phyloP scores from a whole-genome alignment of 2,888 invertebrate genomes.

The Campoplex capitator region DNA sequence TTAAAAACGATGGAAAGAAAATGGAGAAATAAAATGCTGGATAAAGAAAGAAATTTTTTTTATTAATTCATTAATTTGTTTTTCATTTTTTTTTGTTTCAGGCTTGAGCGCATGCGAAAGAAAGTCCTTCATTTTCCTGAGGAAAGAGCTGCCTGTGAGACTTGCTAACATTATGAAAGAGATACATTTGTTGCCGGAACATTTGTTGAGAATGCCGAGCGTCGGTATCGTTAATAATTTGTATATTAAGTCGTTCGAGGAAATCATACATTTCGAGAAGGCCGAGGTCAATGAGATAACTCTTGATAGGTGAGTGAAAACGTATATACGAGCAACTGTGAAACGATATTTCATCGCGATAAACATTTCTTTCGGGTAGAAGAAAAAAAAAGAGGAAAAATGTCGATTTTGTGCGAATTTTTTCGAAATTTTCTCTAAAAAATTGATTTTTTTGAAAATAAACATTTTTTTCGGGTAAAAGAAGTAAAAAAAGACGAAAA shows the following conservation, averaged over 20 bases:
- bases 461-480: too few species aligned
- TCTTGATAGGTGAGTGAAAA: constrained; percentile 87
- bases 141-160: constrained; percentile 98
- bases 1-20: too few species aligned
- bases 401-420: too few species aligned
- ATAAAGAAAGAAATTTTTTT: too few species aligned
- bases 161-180: constrained; percentile 99
- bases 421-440: not conserved
- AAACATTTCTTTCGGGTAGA: too few species aligned
- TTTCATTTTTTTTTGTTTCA: constrained; percentile 84
- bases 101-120: constrained; percentile 95
- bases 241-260: constrained; percentile 97
- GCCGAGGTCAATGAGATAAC: constrained; percentile 89
- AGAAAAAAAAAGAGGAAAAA: not conserved
- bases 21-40: not conserved
- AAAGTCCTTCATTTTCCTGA: constrained; percentile 96
- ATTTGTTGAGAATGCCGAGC: constrained; percentile 96
- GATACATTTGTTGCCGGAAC: constrained; percentile 97
- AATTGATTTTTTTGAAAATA: too few species aligned
- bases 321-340: not conserved
- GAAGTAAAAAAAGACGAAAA: too few species aligned
- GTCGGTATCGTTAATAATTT: constrained; percentile 96
- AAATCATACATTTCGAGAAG: constrained; percentile 97
- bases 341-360: not conserved
- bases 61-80: not conserved